A percentile compares a stretch with the other conserved stretches of the same genome.
These are phyloP conservation scores for Centropus bengalensis DNA, from an alignment of 2,113 vertebrate species.

Conservation along the genomic window DNA sequence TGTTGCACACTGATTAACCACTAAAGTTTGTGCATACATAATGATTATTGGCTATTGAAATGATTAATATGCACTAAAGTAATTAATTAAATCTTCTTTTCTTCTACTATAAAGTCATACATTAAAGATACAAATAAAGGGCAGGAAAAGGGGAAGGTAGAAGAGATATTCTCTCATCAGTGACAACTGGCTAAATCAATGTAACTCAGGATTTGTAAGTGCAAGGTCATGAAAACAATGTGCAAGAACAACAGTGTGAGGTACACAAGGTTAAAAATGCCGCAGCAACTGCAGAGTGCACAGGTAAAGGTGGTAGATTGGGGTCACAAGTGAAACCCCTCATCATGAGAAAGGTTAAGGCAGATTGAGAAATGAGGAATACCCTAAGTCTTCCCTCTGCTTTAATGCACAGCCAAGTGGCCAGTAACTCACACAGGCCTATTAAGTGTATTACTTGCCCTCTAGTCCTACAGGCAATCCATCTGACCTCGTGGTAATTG, in stretches of 20 bases:
- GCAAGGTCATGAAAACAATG: not conserved
- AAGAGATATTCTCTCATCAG: not conserved
- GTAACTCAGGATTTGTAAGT: not conserved
- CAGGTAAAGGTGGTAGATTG: not conserved
- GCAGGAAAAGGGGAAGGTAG: not conserved
- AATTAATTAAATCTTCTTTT: not conserved
- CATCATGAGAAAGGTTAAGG: not conserved
- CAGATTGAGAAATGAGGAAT: not conserved
- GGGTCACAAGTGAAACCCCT: not conserved
- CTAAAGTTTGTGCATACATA: not conserved
- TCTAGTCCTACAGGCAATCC: not conserved
- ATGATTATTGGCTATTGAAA: not conserved
- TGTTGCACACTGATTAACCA: not conserved
- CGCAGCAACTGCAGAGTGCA: not conserved
- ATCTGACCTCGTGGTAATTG: not conserved
- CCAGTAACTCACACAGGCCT: not conserved
- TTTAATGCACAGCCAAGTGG: not conserved
- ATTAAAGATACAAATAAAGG: not conserved
- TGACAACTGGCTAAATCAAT: not conserved
- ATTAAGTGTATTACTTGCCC: not conserved
- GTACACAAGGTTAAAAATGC: not conserved
- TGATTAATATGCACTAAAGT: not conserved
- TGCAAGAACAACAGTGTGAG: rapidly evolving
- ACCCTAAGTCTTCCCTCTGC: not conserved
- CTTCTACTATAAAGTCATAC: not conserved